Percentiles rank a stretch among this genome's conserved stretches.
Conservation (phyloP, 2,888 invertebrate genomes). For the Microplitis deprimator region DNA sequence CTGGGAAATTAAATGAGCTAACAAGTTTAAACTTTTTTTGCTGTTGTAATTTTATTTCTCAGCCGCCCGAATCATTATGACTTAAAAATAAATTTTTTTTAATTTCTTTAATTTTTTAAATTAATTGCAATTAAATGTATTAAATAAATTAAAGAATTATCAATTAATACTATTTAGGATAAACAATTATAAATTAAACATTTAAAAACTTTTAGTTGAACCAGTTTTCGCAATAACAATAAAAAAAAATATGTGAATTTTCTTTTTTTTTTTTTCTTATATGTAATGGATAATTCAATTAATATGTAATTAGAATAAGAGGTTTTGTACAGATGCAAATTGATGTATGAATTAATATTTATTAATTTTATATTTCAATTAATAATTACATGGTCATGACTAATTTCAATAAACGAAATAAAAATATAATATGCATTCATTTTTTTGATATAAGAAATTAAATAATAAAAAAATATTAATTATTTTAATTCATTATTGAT, state of each 20-base stretch:
- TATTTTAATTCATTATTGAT: too few relatives aligned
- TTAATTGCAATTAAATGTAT: too few relatives aligned
- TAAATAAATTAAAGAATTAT: too few relatives aligned
- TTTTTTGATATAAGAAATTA: background rate
- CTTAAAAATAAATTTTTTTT: background rate
- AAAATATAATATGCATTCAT: background rate
- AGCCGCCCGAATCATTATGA: background rate
- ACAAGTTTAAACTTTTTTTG: background rate
- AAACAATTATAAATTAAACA: too few relatives aligned
- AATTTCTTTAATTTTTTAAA: background rate
- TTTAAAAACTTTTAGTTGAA: too few relatives aligned
- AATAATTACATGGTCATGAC: background rate
- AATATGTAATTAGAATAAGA: background rate
- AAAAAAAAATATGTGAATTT: background rate
- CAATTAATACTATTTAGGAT: too few relatives aligned
- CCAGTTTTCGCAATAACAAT: too few relatives aligned
- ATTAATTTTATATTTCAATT: background rate
- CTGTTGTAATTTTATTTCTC: background rate
- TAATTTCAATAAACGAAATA: slow-evolving; percentile 1
- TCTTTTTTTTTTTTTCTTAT: background rate
- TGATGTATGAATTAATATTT: slow-evolving; percentile 9
- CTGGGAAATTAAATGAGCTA: background rate
- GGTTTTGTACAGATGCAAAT: background rate
- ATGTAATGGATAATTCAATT: background rate
- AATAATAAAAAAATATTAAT: background rate